Percentiles rank a stretch among this genome's conserved stretches.
phyloP scores from a whole-genome alignment of 2,113 vertebrate species.

The Myrmecophaga tridactyla region DNA sequence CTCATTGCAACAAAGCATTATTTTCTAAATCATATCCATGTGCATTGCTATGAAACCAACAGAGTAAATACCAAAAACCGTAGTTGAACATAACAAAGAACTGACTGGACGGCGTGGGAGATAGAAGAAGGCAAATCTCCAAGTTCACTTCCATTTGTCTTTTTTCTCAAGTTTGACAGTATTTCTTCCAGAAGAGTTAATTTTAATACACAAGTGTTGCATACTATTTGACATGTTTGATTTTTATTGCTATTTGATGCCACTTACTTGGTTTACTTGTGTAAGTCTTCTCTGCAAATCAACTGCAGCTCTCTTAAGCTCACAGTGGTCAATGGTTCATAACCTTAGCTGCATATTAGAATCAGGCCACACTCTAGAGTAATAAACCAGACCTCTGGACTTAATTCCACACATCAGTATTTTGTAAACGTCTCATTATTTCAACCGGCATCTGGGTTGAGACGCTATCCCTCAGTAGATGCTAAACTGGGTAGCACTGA shows the following conservation, averaged over 20 bases:
- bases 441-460: background rate
- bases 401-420: background rate
- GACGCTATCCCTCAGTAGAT: background rate
- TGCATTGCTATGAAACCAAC: background rate
- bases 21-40: conserved; percentile 57
- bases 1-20: conserved; percentile 51
- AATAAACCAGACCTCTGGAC: conserved; percentile 1
- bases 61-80: conserved; percentile 44
- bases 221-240: background rate
- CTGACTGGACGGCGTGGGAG: background rate
- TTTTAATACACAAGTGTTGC: background rate
- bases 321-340: background rate
- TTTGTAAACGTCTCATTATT: background rate
- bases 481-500: background rate
- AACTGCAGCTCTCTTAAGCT: background rate
- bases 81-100: background rate
- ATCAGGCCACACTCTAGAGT: background rate
- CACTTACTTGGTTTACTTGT: background rate
- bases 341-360: background rate
- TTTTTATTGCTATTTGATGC: conserved; percentile 17
- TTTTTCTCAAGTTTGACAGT: conserved; percentile 32
- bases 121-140: background rate
- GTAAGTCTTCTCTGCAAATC: background rate
- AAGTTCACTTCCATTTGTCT: background rate
- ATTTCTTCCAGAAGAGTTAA: background rate